These are phyloP conservation scores for Drosophila eugracilis DNA, from an alignment of 1,140 invertebrate species.

Conservation along the genomic window DNA sequence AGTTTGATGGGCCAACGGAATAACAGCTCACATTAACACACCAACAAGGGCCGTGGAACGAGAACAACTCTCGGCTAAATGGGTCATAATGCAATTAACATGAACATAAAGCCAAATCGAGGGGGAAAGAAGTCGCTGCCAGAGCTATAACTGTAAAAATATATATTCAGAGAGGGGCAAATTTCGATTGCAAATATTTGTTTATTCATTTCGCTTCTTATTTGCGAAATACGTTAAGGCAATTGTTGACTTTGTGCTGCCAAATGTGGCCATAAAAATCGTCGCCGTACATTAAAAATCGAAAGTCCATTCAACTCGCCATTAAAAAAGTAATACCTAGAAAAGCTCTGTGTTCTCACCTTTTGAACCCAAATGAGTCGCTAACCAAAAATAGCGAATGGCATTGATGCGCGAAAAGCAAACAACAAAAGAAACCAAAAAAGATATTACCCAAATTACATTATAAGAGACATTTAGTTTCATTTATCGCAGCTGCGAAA, in stretches of 20 bases:
- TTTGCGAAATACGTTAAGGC: conserved; percentile 25
- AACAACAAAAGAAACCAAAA: conserved; percentile 33
- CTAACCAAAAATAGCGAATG: conserved; percentile 62
- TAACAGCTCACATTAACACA: conserved; percentile 15
- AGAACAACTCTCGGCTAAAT: conserved; percentile 56
- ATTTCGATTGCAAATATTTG: conserved; percentile 73
- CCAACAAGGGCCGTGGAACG: conserved; percentile 23
- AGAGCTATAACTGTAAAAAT: conserved; percentile 69
- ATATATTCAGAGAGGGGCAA: conserved; percentile 52
- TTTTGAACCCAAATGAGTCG: conserved; percentile 57
- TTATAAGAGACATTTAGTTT: conserved; percentile 72
- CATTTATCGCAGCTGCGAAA: conserved; percentile 44
- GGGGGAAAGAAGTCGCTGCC: conserved; percentile 41
- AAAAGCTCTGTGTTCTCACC: conserved; percentile 42
- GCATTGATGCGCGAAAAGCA: conserved; percentile 71
- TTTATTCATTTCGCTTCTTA: conserved; percentile 48
- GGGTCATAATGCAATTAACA: conserved; percentile 79
- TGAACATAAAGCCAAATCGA: conserved; percentile 66
- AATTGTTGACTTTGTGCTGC: conserved; percentile 69
- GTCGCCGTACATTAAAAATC: conserved; percentile 56
- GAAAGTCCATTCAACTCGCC: conserved; percentile 75
- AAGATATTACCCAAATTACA: conserved; percentile 68
- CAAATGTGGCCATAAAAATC: conserved; percentile 58
- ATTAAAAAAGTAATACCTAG: conserved; percentile 22
- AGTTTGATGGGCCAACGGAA: conserved; percentile 46